Evolutionary conservation across 2,113 vertebrate species (phyloP), one percentile per base, ranked within the genome.

Genomic region (Lipophrys pholis): DNA sequence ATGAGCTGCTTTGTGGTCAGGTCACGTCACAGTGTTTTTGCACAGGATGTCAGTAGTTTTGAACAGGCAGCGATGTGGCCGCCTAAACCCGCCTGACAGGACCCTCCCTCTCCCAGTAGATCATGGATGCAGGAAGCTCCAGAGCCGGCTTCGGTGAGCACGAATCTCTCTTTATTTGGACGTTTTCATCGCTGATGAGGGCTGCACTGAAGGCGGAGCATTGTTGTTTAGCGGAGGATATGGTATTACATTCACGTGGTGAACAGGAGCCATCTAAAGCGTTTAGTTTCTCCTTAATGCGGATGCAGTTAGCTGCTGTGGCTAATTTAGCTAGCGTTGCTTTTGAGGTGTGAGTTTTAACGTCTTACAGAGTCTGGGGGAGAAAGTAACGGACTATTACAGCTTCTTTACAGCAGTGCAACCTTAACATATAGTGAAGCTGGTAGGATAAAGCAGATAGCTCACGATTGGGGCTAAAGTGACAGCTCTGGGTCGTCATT

Each of bases 91-190:
- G 8, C 3, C 15, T 43, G 52, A 6, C 30, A 89, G 87, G 91
- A 90, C 91, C 85, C 75, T 38, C 64, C 58, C 58, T 66, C 71
- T 81, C 52, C 15, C 45, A 48, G 80, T 45, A 53, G 74, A 93
- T 79, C 87, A 92, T 91, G 91, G 69, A 79, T 76, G 71, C 81
- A 89, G 87, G 87, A 90, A 88, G 86, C 85, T 69, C 30, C 83
- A 69, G 70, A 91, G 87, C 94, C 93, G 94, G 94, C 91, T 87
- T 78, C 73, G 92, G 93, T 94, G 69, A 90, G 91, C 14, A 21
- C 11, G 61, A 49, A 73, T 56, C 40, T 53, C 59, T 78, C 0
- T 57, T 73, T 69, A 30, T 69, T 30, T 41, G 5, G 41, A 15
- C 15, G 6, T 3, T 1, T 1, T 9, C 21, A 0, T 57, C 38